These are phyloP conservation scores for Rhadina sibilatrix DNA, from an alignment of 2,113 vertebrate species.

Conservation along the genomic window DNA sequence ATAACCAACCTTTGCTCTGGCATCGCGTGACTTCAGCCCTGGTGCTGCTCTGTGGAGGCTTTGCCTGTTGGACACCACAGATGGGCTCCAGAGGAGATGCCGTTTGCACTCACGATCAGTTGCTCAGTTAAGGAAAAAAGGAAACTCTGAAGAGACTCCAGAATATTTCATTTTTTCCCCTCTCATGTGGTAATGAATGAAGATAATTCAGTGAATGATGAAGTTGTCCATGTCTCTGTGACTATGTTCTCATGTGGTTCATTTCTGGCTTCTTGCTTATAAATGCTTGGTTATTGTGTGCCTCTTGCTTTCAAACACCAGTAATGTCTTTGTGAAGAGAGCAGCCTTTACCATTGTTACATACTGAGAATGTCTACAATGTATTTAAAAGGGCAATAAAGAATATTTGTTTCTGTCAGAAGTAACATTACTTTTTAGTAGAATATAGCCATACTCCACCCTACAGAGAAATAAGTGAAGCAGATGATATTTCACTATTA, in stretches of 20 bases:
- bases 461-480: not conserved
- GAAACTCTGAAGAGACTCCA: not conserved
- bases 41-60: not conserved
- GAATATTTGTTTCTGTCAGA: not conserved
- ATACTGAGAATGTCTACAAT: not conserved
- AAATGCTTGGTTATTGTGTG: not conserved
- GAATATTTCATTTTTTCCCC: not conserved
- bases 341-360: not conserved
- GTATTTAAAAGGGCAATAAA: not conserved
- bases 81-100: not conserved
- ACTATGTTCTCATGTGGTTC: not conserved
- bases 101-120: rapidly evolving
- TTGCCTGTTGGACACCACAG: not conserved
- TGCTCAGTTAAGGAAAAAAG: not conserved
- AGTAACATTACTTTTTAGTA: not conserved
- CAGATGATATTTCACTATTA: not conserved
- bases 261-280: not conserved
- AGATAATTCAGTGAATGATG: not conserved
- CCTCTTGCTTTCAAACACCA: not conserved
- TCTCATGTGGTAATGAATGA: not conserved
- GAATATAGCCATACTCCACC: not conserved
- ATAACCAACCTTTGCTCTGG: rapidly evolving
- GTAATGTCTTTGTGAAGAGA: not conserved
- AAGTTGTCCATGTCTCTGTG: not conserved
- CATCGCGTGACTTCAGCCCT: rapidly evolving